phyloP scores from a whole-genome alignment of 2,113 vertebrate species.

The Pteropus alecto region DNA sequence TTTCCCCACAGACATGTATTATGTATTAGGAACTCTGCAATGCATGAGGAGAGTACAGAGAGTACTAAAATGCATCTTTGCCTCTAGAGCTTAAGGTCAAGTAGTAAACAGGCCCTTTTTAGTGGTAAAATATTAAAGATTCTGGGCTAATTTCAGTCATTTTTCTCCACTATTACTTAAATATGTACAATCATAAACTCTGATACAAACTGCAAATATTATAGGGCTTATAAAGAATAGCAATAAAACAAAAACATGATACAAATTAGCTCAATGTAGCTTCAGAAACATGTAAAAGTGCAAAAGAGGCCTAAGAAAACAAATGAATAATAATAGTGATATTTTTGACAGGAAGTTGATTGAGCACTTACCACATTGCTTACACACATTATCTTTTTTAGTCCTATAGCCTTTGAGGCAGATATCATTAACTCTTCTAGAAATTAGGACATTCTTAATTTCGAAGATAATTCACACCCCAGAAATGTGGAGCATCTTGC shows the following conservation, averaged over 20 bases:
- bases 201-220: neutral
- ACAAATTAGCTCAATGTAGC: neutral
- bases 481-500: neutral
- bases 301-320: neutral
- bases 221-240: neutral
- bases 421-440: neutral
- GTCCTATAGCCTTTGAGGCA: neutral
- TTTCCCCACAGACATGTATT: neutral
- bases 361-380: neutral
- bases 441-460: neutral
- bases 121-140: neutral
- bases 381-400: neutral
- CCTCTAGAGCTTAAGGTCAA: neutral
- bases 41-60: neutral
- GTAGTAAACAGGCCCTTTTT: neutral
- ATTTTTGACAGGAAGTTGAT: neutral
- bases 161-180: slow-evolving; percentile 10
- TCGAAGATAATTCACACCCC: neutral
- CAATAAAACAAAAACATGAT: slow-evolving; percentile 22
- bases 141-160: neutral
- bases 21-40: neutral
- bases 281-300: neutral
- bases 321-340: neutral
- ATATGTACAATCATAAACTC: neutral
- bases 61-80: neutral